Conservation (phyloP, 2,888 invertebrate genomes). For the Gastracanthus pulcherrimus region DNA sequence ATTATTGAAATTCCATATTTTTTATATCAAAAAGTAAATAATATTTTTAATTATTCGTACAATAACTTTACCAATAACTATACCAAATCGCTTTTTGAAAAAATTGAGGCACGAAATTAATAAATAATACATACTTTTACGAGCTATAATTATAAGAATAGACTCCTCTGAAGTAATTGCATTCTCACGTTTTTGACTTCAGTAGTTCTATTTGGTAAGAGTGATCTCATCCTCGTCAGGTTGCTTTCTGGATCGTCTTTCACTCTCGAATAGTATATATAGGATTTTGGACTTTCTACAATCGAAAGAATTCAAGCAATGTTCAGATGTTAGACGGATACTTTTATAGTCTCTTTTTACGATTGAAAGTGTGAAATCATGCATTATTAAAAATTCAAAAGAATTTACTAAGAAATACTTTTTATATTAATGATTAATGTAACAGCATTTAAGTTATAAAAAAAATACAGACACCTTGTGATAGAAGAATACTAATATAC, state of each 20-base stretch:
- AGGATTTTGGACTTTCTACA: constrained; percentile 31
- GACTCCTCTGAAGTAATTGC: constrained; percentile 13
- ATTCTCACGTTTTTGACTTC: constrained; percentile 17
- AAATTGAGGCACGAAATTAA: background rate
- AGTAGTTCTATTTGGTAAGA: constrained; percentile 15
- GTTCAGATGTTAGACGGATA: background rate
- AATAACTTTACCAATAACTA: no score
- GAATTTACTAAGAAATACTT: background rate
- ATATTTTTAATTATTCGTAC: no score
- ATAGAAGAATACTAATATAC: no score
- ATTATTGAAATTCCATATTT: no score
- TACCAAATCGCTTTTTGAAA: no score
- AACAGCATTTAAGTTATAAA: background rate
- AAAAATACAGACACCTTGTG: no score
- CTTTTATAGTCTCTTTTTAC: background rate
- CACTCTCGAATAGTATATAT: background rate
- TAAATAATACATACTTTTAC: constrained; percentile 1
- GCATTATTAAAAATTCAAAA: constrained; percentile 5
- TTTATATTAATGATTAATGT: background rate
- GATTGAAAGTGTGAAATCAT: background rate
- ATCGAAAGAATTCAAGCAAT: constrained; percentile 8
- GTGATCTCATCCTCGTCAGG: constrained; percentile 16
- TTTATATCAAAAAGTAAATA: no score
- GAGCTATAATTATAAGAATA: background rate
- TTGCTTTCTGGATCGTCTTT: constrained; percentile 24